A percentile compares a stretch with the other conserved stretches of the same genome.
Evolutionary conservation across 1,140 invertebrate species (phyloP).

Genomic region (Drosophila ironensis): DNA sequence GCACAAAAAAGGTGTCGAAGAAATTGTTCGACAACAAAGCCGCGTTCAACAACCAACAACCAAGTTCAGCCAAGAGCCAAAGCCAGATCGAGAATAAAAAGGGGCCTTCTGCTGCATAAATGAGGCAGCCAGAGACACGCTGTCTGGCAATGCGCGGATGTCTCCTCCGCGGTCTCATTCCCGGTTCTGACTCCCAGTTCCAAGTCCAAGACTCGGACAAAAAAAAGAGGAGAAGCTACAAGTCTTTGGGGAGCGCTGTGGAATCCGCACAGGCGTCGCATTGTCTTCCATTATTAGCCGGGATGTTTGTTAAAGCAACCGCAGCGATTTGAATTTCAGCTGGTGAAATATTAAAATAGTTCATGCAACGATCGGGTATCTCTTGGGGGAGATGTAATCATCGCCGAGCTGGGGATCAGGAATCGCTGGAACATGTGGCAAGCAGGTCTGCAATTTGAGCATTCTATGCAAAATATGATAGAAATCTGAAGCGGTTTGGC

Average conservation of each 20-base stretch:
- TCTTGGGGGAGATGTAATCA: slow-evolving; percentile 9
- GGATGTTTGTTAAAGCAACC: slow-evolving; percentile 69
- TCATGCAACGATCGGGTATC: slow-evolving; percentile 20
- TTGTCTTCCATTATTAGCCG: slow-evolving; percentile 74
- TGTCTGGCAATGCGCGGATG: slow-evolving; percentile 68
- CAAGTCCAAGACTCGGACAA: slow-evolving; percentile 4
- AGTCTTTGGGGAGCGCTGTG: slow-evolving; percentile 38
- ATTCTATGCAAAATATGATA: slow-evolving; percentile 80
- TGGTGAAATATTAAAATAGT: slow-evolving; percentile 73
- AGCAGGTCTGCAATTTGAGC: slow-evolving; percentile 50
- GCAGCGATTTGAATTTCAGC: slow-evolving; percentile 64
- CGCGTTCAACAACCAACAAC: slow-evolving; percentile 15
- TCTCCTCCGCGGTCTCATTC: background rate
- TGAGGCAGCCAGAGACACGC: slow-evolving; percentile 72
- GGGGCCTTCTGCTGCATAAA: slow-evolving; percentile 60
- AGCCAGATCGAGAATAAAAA: background rate
- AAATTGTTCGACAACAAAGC: slow-evolving; percentile 73
- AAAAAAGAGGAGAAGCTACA: slow-evolving; percentile 33
- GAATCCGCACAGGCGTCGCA: slow-evolving; percentile 59
- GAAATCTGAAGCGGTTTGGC: slow-evolving; percentile 49
- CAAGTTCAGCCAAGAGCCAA: slow-evolving; percentile 22
- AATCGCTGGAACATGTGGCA: slow-evolving; percentile 1
- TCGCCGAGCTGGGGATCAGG: background rate
- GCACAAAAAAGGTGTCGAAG: slow-evolving; percentile 73
- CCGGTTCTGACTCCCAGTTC: slow-evolving; percentile 10